Conservation (phyloP, 1,140 invertebrate genomes). For the Globodera ellingtonae region DNA sequence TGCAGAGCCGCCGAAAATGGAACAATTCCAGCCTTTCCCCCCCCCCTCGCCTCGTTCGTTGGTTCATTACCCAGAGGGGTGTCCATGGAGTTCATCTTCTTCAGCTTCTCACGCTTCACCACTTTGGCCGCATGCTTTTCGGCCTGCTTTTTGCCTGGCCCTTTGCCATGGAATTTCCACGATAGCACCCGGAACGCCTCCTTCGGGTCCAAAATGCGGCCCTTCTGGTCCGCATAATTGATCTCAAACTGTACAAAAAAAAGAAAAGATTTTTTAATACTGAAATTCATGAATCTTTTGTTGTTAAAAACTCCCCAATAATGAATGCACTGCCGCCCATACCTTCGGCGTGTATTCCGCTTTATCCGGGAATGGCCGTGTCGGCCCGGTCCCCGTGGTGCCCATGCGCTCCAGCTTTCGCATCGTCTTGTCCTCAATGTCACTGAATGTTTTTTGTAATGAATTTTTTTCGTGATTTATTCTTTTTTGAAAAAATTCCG, state of each 20-base stretch:
- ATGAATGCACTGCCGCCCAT: background rate
- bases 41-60: no score
- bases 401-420: conserved; percentile 69
- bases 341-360: conserved; percentile 83
- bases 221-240: conserved; percentile 95
- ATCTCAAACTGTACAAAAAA: conserved; percentile 75
- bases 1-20: no score
- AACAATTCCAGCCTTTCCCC: no score
- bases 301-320: background rate
- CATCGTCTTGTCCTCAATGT: conserved; percentile 78
- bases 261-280: background rate
- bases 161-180: conserved; percentile 89
- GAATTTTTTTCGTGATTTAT: no score
- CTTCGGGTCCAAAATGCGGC: conserved; percentile 83
- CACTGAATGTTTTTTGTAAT: conserved; percentile 68
- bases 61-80: conserved; percentile 76
- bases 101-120: conserved; percentile 93
- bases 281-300: background rate
- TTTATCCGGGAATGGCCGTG: conserved; percentile 91
- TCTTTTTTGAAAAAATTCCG: no score
- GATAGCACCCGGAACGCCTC: conserved; percentile 80
- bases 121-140: conserved; percentile 94
- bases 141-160: conserved; percentile 95
- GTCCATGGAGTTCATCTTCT: conserved; percentile 97
- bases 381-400: conserved; percentile 79